Percentiles rank a stretch among this genome's conserved stretches.
Evolutionary conservation across 2,797 vertebrate genomes (phyloP).

Genomic region (Mionectes olivaceus): DNA sequence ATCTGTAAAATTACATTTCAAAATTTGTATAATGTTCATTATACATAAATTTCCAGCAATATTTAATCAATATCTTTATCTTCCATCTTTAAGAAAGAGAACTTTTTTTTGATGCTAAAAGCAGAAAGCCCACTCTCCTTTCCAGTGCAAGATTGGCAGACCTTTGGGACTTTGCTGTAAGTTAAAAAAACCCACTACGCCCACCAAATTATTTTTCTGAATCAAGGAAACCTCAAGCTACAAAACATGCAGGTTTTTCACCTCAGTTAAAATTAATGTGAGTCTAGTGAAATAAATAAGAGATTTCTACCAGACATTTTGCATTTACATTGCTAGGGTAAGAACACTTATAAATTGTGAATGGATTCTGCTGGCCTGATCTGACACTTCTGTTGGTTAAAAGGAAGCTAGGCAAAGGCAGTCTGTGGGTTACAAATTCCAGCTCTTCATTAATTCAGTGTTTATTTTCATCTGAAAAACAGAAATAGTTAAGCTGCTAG

Average conservation of each 20-base stretch:
- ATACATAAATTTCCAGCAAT: not conserved
- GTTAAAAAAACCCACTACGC: accelerated
- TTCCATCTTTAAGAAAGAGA: not conserved
- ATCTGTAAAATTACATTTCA: not conserved
- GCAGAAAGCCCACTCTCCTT: not conserved
- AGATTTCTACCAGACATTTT: not conserved
- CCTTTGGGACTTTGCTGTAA: not conserved
- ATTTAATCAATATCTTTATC: not conserved
- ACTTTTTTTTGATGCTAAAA: not conserved
- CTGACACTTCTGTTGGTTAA: not conserved
- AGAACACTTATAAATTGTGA: not conserved
- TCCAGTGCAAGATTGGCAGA: not conserved
- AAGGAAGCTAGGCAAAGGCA: not conserved
- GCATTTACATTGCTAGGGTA: not conserved
- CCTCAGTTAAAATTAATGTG: not conserved
- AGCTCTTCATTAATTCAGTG: not conserved
- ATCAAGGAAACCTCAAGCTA: not conserved
- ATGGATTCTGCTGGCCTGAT: not conserved
- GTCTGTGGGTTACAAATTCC: not conserved
- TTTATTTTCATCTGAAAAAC: not conserved
- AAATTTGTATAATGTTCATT: not conserved
- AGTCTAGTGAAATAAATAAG: not conserved
- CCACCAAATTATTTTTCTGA: not conserved
- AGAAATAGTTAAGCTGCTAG: not conserved
- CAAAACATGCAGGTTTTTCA: not conserved